These are phyloP conservation scores for Drosophila pseudoobscura DNA, from an alignment of 1,140 invertebrate species.

Conservation along the genomic window DNA sequence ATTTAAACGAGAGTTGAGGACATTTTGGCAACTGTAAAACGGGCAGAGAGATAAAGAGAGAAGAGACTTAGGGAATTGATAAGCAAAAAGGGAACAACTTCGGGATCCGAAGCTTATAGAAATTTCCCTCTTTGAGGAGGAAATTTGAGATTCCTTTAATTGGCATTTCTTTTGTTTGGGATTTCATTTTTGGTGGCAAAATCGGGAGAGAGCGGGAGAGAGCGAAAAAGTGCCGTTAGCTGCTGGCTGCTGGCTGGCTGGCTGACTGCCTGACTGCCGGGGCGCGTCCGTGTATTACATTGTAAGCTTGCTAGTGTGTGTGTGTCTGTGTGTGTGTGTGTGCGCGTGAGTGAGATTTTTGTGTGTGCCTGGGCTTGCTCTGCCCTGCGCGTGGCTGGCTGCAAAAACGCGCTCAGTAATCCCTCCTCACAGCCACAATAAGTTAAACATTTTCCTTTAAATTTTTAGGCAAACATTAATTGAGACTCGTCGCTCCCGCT, in stretches of 20 bases:
- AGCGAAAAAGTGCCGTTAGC: conserved; percentile 63
- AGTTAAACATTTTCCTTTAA: conserved; percentile 11
- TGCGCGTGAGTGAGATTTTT: conserved; percentile 43
- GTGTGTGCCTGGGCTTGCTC: conserved; percentile 47
- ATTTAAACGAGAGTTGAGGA: conserved; percentile 49
- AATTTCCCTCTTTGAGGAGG: too few species aligned
- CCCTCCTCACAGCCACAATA: conserved; percentile 1
- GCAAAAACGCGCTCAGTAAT: conserved; percentile 44
- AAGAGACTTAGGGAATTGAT: background rate
- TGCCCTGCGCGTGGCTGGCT: conserved; percentile 43
- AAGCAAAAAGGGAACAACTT: background rate
- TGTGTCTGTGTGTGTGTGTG: conserved; percentile 25
- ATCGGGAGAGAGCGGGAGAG: conserved; percentile 21
- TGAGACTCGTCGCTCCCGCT: too few species aligned
- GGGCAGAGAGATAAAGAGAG: conserved; percentile 6
- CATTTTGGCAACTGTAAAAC: conserved; percentile 40
- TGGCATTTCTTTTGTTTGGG: conserved; percentile 30
- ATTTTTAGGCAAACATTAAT: conserved; percentile 9
- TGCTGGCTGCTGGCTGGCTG: conserved; percentile 13
- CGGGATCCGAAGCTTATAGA: background rate
- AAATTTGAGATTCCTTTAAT: conserved; percentile 18
- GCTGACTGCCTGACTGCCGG: conserved; percentile 29
- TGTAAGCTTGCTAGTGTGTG: conserved; percentile 22
- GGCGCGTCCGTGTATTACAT: conserved; percentile 52
- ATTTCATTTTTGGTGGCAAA: conserved; percentile 46